phyloP scores from a whole-genome alignment of 2,113 vertebrate species.

The Cyprinodon variegatus region DNA sequence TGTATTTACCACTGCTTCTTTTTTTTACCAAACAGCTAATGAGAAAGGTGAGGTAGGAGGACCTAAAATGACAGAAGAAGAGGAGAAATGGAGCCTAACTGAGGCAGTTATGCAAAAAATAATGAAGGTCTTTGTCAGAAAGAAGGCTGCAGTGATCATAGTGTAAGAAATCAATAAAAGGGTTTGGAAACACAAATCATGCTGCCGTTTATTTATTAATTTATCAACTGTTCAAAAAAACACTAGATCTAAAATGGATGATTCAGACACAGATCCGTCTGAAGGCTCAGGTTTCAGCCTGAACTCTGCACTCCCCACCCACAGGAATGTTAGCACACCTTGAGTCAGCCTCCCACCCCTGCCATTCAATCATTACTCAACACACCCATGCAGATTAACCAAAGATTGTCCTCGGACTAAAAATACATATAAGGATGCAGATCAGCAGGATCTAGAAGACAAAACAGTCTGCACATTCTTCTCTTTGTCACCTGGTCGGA shows the following conservation, averaged over 20 bases:
- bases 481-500: background rate
- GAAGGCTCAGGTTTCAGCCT: conserved; percentile 21
- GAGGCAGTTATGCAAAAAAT: no score
- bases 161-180: background rate
- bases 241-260: background rate
- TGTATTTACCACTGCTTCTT: background rate
- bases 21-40: background rate
- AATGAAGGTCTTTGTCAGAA: background rate
- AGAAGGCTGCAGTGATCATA: background rate
- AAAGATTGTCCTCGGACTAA: background rate
- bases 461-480: background rate
- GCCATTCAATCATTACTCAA: conserved; percentile 18
- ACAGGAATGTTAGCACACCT: conserved; percentile 45
- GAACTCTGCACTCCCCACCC: conserved; percentile 46
- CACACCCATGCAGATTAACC: conserved; percentile 3
- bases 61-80: background rate
- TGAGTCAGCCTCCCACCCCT: conserved; percentile 19
- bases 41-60: background rate
- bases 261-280: background rate
- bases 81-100: background rate
- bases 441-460: conserved; percentile 6
- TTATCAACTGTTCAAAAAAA: background rate
- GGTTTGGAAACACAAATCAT: background rate
- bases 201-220: no score
- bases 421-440: background rate